Evolutionary conservation across 2,113 vertebrate species (phyloP).

Genomic region (Phalacrocorax aristotelis): DNA sequence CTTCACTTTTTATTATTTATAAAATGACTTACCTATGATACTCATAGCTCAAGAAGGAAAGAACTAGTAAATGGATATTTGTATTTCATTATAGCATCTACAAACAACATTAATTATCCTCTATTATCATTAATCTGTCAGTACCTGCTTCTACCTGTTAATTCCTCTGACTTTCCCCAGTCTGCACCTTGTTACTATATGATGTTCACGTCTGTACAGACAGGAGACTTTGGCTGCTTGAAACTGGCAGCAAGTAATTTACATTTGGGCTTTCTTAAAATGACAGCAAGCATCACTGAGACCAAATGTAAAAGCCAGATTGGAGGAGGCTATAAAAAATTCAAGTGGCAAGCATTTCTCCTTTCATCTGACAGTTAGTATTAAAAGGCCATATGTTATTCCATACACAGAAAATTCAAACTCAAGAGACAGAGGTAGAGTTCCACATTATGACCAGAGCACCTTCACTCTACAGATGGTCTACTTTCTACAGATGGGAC

Average conservation of each 20-base stretch:
- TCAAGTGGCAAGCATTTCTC: constrained; percentile 59
- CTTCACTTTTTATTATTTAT: not conserved
- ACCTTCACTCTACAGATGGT: not conserved
- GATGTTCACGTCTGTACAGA: constrained; percentile 58
- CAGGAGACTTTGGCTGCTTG: constrained; percentile 66
- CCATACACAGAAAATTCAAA: constrained; percentile 35
- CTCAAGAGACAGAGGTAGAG: constrained; percentile 35
- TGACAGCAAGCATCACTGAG: constrained; percentile 62
- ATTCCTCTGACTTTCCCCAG: constrained; percentile 52
- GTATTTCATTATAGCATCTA: constrained; percentile 8
- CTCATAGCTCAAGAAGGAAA: not conserved
- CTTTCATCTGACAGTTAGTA: constrained; percentile 71
- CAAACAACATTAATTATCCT: constrained; percentile 53
- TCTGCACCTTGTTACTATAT: constrained; percentile 56
- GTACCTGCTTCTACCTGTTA: constrained; percentile 43
- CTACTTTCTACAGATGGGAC: not conserved
- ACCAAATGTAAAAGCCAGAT: constrained; percentile 65
- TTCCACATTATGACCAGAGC: not conserved
- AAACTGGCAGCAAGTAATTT: constrained; percentile 71
- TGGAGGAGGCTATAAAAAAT: constrained; percentile 65
- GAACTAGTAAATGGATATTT: constrained; percentile 14
- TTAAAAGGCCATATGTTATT: constrained; percentile 52
- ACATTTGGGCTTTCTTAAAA: constrained; percentile 74
- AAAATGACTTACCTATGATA: not conserved
- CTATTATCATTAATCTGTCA: constrained; percentile 63